phyloP scores from a whole-genome alignment of 2,888 invertebrate genomes.

The Ormia ochracea region DNA sequence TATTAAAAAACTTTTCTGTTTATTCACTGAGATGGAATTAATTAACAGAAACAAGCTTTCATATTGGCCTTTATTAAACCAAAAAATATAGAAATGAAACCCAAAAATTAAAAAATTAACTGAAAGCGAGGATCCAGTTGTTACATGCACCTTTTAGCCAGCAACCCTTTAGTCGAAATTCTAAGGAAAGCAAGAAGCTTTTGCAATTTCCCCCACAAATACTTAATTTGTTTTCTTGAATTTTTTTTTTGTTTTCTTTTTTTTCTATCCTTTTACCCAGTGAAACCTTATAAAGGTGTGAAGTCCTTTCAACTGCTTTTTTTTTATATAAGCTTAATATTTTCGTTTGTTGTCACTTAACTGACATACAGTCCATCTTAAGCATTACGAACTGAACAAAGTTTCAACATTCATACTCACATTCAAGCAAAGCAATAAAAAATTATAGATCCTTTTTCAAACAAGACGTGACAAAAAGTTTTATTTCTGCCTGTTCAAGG shows the following conservation, averaged over 20 bases:
- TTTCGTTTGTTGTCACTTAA: slow-evolving; percentile 31
- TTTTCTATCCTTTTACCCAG: slow-evolving; percentile 35
- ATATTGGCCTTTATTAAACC: not conserved
- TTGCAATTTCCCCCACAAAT: slow-evolving; percentile 56
- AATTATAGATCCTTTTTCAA: slow-evolving; percentile 36
- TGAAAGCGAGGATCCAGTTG: not conserved
- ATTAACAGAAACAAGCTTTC: no score
- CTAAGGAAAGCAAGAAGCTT: slow-evolving; percentile 34
- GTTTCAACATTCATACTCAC: slow-evolving; percentile 2
- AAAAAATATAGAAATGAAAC: not conserved
- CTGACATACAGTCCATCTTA: slow-evolving; percentile 31
- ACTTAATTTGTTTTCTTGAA: slow-evolving; percentile 35
- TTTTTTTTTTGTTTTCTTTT: no score
- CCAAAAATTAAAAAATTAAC: not conserved
- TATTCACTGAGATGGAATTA: no score
- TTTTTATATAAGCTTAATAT: not conserved
- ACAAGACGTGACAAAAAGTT: slow-evolving; percentile 60
- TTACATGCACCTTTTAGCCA: not conserved
- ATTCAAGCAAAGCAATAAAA: not conserved
- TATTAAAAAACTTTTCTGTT: no score
- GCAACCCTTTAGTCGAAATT: slow-evolving; percentile 36
- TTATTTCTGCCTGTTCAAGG: slow-evolving; percentile 22
- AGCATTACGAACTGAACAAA: slow-evolving; percentile 1
- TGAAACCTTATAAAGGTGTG: slow-evolving; percentile 64
- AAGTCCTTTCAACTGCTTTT: slow-evolving; percentile 54